These are phyloP conservation scores for Cataglyphis cursor DNA, from an alignment of 2,888 invertebrate genomes.

Conservation along the genomic window DNA sequence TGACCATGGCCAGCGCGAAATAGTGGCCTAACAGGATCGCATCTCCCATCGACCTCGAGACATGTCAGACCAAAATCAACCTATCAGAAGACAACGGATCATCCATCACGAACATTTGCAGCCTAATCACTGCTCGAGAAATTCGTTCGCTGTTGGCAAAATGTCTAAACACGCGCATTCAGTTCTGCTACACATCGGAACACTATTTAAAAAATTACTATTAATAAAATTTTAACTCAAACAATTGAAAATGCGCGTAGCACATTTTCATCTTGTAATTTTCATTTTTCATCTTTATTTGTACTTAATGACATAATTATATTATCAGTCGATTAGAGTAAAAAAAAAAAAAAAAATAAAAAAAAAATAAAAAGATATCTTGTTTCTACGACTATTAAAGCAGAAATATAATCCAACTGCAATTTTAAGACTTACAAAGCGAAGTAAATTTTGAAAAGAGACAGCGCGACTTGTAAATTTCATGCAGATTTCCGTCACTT, in stretches of 20 bases:
- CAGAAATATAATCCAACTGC: not conserved
- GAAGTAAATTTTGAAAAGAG: constrained; percentile 9
- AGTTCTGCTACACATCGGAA: not conserved
- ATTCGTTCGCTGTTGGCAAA: constrained; percentile 57
- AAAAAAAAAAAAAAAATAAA: not conserved
- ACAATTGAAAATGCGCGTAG: not conserved
- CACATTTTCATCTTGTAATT: not conserved
- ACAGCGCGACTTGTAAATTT: constrained; percentile 27
- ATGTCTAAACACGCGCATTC: not conserved
- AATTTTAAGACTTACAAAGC: not conserved
- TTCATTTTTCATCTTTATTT: not conserved
- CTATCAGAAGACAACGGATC: constrained; percentile 51
- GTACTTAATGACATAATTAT: not conserved
- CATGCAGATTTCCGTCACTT: constrained; percentile 37
- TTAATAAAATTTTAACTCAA: not conserved
- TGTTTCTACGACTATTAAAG: not conserved
- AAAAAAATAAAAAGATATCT: not conserved
- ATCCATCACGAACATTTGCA: constrained; percentile 54
- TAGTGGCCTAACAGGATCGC: constrained; percentile 40
- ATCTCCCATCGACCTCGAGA: constrained; percentile 44
- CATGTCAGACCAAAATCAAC: constrained; percentile 41
- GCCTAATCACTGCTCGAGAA: constrained; percentile 49
- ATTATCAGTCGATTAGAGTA: not conserved
- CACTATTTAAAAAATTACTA: not conserved
- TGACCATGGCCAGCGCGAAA: constrained; percentile 22